These are phyloP conservation scores for Scaptomyza cyrtandrae DNA, from an alignment of 2,888 invertebrate genomes.

Conservation along the genomic window DNA sequence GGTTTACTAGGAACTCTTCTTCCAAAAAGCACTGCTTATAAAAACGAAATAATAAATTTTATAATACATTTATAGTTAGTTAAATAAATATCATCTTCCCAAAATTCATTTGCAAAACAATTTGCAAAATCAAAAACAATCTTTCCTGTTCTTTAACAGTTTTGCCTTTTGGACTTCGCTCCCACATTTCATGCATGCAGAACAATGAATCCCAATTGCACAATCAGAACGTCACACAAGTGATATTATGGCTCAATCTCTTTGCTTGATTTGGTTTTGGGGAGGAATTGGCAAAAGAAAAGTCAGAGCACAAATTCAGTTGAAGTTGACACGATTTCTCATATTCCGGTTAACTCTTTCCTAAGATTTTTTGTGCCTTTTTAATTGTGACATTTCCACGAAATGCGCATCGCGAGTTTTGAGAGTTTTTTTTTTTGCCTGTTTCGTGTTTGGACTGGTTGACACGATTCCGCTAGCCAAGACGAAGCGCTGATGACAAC, in stretches of 20 bases:
- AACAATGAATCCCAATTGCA: conserved; percentile 1
- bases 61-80: too few relatives aligned
- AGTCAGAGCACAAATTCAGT: conserved; percentile 42
- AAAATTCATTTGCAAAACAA: too few relatives aligned
- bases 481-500: conserved; percentile 37
- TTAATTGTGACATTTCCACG: conserved; percentile 78
- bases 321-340: conserved; percentile 64
- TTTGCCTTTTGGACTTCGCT: not conserved
- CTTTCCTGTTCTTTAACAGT: not conserved
- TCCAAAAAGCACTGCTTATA: too few relatives aligned
- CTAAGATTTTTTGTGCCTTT: conserved; percentile 69
- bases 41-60: too few relatives aligned
- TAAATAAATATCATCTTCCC: too few relatives aligned
- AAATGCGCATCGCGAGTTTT: conserved; percentile 66
- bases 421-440: conserved; percentile 12
- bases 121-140: not conserved
- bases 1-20: too few relatives aligned
- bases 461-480: conserved; percentile 70
- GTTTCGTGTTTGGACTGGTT: conserved; percentile 56
- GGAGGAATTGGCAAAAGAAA: conserved; percentile 35
- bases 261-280: conserved; percentile 5
- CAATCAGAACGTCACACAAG: conserved; percentile 3
- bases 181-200: not conserved
- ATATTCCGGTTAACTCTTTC: conserved; percentile 75
- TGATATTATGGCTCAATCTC: conserved; percentile 29